Percentiles rank a stretch among this genome's conserved stretches.
phyloP scores from a whole-genome alignment of 37 sponge, comb jelly and placozoan genomes.

The Corticium candelabrum region DNA sequence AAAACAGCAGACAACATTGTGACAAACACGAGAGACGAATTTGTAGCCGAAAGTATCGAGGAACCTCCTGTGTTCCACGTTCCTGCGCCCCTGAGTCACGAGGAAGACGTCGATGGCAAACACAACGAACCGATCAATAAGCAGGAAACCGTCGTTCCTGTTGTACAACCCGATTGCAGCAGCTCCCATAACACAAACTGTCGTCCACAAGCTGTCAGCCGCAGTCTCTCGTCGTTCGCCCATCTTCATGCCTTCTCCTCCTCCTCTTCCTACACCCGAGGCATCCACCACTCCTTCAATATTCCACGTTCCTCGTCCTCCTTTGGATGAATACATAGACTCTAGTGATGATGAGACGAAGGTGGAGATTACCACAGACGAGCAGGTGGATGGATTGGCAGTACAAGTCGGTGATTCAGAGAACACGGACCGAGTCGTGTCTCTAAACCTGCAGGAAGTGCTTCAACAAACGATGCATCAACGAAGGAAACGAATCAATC shows the following conservation, averaged over 20 bases:
- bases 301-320: constrained; percentile 50
- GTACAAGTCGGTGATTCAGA: no score
- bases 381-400: no score
- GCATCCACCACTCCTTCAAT: background rate
- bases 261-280: no score
- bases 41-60: background rate
- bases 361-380: no score
- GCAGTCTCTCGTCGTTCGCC: no score
- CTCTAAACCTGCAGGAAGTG: constrained; percentile 26
- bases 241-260: no score
- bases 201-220: no score
- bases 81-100: background rate
- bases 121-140: background rate
- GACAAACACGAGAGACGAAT: no score
- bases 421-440: background rate
- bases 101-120: background rate
- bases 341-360: background rate
- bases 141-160: no score
- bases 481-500: constrained; percentile 28
- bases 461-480: constrained; percentile 28
- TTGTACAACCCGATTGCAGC: no score
- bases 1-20: no score
- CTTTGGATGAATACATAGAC: background rate
- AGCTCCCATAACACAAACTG: no score
- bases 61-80: background rate